A percentile compares a stretch with the other conserved stretches of the same genome.
Evolutionary conservation across 1,140 invertebrate genomes (phyloP).

Genomic region (Propsilocerus akamusi): DNA sequence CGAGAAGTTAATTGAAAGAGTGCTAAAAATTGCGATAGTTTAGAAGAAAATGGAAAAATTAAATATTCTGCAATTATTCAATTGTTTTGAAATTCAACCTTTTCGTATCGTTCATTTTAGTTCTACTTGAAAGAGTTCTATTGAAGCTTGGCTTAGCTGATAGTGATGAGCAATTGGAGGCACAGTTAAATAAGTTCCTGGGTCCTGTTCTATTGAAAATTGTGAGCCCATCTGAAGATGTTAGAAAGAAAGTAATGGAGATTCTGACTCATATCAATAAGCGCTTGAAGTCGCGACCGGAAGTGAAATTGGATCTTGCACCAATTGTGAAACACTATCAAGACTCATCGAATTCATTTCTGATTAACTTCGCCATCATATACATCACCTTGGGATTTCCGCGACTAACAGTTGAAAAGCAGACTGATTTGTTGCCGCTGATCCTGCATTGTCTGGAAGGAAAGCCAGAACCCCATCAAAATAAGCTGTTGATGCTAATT

Average conservation of each 20-base stretch:
- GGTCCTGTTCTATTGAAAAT: conserved; percentile 78
- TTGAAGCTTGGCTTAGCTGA: conserved; percentile 72
- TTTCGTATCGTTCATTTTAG: conserved; percentile 26
- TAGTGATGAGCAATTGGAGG: conserved; percentile 72
- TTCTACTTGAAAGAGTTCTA: conserved; percentile 74
- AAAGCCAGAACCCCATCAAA: conserved; percentile 69
- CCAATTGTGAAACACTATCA: conserved; percentile 62
- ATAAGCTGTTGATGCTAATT: conserved; percentile 65
- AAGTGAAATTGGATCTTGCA: conserved; percentile 76
- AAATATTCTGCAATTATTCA: too few species aligned
- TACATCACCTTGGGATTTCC: conserved; percentile 87
- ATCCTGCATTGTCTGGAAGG: conserved; percentile 61
- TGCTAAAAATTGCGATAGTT: too few species aligned
- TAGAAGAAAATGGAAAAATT: too few species aligned
- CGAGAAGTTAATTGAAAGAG: too few species aligned
- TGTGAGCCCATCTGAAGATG: conserved; percentile 65
- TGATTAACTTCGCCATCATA: conserved; percentile 84
- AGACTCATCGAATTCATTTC: conserved; percentile 29
- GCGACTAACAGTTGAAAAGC: conserved; percentile 50
- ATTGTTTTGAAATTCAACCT: too few species aligned
- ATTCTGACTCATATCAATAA: conserved; percentile 85
- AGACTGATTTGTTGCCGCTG: conserved; percentile 53
- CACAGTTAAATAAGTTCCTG: conserved; percentile 64
- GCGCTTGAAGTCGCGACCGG: conserved; percentile 61
- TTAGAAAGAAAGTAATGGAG: conserved; percentile 78